phyloP scores from a whole-genome alignment of 92 coral and sea anemone genomes.

The Montipora capitata region DNA sequence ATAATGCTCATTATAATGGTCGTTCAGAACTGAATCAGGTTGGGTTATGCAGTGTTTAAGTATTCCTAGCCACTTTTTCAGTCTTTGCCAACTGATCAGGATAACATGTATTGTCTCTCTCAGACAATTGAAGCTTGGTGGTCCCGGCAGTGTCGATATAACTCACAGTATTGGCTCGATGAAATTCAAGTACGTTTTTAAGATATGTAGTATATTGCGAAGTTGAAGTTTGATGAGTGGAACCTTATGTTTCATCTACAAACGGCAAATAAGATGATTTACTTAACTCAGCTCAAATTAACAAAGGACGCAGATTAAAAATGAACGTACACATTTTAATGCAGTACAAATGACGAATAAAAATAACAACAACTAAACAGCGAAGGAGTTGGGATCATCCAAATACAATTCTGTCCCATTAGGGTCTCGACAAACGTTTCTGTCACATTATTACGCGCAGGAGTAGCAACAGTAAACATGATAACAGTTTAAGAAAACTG shows the following conservation, averaged over 20 bases:
- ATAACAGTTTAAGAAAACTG: no score
- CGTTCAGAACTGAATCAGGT: slow-evolving; percentile 68
- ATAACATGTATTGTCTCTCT: slow-evolving; percentile 10
- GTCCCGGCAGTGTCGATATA: slow-evolving; percentile 40
- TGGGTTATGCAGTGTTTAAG: not conserved
- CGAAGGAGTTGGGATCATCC: not conserved
- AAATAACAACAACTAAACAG: not conserved
- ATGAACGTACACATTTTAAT: no score
- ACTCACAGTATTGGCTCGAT: slow-evolving; percentile 38
- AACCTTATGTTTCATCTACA: no score
- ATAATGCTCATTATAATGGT: slow-evolving; percentile 41
- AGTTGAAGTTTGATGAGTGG: no score
- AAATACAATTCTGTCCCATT: not conserved
- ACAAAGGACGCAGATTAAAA: no score
- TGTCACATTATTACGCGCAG: no score
- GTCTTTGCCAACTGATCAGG: slow-evolving; percentile 10
- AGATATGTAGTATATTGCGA: no score
- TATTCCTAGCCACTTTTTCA: slow-evolving; percentile 4
- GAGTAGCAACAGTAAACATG: no score
- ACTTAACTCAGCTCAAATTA: no score
- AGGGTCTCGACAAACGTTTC: not conserved
- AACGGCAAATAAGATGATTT: no score
- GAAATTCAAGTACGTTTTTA: slow-evolving; percentile 30
- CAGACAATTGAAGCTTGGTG: slow-evolving; percentile 53
- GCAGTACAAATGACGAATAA: no score